Conservation (phyloP, 53 echinoderm and acorn worm genomes). For the Antedon mediterranea region DNA sequence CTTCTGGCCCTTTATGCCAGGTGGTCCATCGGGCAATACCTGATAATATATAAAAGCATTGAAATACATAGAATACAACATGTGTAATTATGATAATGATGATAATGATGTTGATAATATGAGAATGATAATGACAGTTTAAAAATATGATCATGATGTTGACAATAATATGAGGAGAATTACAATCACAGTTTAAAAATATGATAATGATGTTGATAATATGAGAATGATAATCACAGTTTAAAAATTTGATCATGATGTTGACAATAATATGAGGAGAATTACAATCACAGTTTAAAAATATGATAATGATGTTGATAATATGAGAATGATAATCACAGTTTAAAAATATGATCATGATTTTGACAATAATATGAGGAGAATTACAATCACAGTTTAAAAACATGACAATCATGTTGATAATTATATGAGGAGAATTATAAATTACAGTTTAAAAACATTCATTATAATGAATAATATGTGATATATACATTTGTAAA, state of each 20-base stretch:
- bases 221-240: not conserved
- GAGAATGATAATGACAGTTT: not conserved
- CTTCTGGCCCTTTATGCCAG: slow-evolving; percentile 5
- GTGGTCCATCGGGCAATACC: not conserved
- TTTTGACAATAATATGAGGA: too few relatives aligned
- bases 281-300: too few relatives aligned
- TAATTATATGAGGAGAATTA: not conserved
- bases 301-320: not conserved
- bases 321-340: not conserved
- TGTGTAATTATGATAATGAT: not conserved
- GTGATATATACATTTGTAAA: too few relatives aligned
- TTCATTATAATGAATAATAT: too few relatives aligned
- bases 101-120: not conserved
- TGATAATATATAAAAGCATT: not conserved
- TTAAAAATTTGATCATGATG: not conserved
- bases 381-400: too few relatives aligned
- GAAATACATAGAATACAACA: not conserved
- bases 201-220: not conserved
- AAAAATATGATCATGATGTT: not conserved
- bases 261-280: too few relatives aligned
- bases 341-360: not conserved
- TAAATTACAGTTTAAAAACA: not conserved
- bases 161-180: too few relatives aligned
- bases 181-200: too few relatives aligned
- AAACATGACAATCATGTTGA: not conserved